Evolutionary conservation across 2,113 vertebrate species (phyloP).

Genomic region (Cyprinodon tularosa): DNA sequence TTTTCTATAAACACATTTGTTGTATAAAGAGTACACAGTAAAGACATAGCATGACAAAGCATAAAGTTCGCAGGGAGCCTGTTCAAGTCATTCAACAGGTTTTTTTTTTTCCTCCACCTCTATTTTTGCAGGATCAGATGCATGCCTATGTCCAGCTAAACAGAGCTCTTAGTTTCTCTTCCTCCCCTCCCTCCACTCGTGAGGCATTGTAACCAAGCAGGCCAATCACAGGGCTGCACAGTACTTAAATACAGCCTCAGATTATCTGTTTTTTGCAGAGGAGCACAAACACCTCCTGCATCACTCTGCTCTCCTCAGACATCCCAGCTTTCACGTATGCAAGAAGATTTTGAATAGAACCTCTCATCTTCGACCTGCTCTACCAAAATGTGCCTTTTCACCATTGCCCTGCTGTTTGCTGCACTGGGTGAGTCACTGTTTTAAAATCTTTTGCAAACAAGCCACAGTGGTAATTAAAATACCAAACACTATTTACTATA

Average conservation of each 20-base stretch:
- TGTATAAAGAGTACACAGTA: too few species aligned
- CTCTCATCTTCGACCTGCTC: not conserved
- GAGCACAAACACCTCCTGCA: conserved; percentile 2
- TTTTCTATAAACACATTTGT: too few species aligned
- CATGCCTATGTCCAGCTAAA: not conserved
- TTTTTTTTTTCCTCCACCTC: not conserved
- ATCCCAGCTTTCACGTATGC: not conserved
- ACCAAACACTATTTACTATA: not conserved
- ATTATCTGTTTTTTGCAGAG: conserved; percentile 5
- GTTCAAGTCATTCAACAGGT: conserved; percentile 1
- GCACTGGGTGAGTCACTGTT: conserved; percentile 72
- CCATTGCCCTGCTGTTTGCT: conserved; percentile 52
- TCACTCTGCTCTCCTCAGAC: not conserved
- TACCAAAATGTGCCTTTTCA: conserved; percentile 70
- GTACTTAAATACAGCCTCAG: conserved; percentile 28
- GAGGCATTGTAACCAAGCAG: not conserved
- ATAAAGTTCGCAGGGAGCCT: not conserved
- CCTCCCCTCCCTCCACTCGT: conserved; percentile 6
- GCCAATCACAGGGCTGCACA: conserved; percentile 64
- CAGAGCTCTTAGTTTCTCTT: conserved; percentile 3
- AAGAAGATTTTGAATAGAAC: not conserved
- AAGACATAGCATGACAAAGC: not conserved
- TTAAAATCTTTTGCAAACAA: not conserved
- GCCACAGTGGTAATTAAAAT: not conserved
- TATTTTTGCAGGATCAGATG: not conserved